These are phyloP conservation scores for Euleptes europaea DNA, from an alignment of 2,113 vertebrate genomes.

Conservation along the genomic window DNA sequence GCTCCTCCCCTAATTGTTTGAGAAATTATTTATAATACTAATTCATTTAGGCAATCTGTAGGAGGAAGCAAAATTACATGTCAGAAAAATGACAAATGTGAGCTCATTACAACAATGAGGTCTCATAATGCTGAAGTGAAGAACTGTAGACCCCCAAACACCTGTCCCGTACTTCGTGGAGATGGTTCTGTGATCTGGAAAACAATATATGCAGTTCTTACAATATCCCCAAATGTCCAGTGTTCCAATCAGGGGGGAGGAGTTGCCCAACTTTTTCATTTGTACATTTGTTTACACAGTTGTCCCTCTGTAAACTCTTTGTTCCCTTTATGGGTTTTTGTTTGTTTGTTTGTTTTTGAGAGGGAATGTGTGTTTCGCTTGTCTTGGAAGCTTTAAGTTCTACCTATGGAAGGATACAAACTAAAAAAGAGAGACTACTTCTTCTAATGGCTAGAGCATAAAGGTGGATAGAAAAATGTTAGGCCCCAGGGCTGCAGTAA, in stretches of 20 bases:
- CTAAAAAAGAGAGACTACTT: not conserved
- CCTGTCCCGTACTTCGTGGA: fast-evolving
- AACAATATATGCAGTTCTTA: not conserved
- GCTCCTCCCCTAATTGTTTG: too few species aligned
- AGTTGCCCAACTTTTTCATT: not conserved
- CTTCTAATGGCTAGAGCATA: not conserved
- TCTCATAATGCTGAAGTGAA: not conserved
- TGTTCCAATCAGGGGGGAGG: not conserved
- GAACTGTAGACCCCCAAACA: not conserved
- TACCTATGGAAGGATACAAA: not conserved
- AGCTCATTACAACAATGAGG: not conserved
- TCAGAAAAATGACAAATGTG: not conserved
- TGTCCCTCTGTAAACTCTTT: not conserved
- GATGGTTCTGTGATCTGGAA: not conserved
- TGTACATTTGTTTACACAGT: not conserved
- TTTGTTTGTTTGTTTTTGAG: not conserved
- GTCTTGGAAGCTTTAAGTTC: not conserved
- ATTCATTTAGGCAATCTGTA: not conserved
- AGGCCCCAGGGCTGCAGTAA: constrained; percentile 18
- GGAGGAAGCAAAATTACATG: not conserved
- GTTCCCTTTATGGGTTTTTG: not conserved
- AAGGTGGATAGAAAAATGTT: constrained; percentile 4
- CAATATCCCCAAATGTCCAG: not conserved
- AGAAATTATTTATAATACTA: not conserved
- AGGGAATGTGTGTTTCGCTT: not conserved